Evolutionary conservation across 2,797 vertebrate species (phyloP).

Genomic region (Capromys pilorides): DNA sequence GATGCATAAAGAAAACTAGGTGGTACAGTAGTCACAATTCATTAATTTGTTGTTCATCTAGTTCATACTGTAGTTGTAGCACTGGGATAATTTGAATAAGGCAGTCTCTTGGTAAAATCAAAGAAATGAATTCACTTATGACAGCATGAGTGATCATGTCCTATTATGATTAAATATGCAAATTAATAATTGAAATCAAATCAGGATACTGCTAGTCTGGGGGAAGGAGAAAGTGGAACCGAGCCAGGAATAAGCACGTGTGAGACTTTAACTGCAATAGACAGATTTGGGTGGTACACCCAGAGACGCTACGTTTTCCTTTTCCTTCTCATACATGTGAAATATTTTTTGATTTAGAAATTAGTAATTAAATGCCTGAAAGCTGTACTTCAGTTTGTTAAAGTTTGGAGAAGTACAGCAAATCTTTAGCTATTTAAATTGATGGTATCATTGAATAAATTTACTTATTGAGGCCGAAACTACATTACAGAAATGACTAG

Average conservation of each 20-base stretch:
- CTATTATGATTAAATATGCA: neutral
- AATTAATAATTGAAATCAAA: slow-evolving; percentile 28
- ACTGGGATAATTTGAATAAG: slow-evolving; percentile 37
- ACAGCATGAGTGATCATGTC: neutral
- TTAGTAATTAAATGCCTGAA: neutral
- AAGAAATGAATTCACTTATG: slow-evolving; percentile 10
- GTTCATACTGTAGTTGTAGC: neutral
- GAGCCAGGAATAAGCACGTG: neutral
- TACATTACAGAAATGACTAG: neutral
- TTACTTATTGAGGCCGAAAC: neutral
- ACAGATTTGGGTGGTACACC: neutral
- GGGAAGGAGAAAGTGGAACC: neutral
- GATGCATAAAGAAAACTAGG: neutral
- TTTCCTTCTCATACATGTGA: slow-evolving; percentile 26
- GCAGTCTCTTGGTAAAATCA: neutral
- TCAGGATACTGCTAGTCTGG: neutral
- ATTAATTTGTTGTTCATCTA: neutral
- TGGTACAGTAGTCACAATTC: no score
- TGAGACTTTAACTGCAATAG: neutral
- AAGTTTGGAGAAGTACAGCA: neutral
- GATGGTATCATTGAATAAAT: neutral
- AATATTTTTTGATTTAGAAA: slow-evolving; percentile 40
- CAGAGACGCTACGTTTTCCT: neutral
- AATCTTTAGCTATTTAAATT: slow-evolving; percentile 39
- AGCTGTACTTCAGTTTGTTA: slow-evolving; percentile 18